These are phyloP conservation scores for Hecatera dysodea DNA, from an alignment of 2,888 invertebrate genomes.

Conservation along the genomic window DNA sequence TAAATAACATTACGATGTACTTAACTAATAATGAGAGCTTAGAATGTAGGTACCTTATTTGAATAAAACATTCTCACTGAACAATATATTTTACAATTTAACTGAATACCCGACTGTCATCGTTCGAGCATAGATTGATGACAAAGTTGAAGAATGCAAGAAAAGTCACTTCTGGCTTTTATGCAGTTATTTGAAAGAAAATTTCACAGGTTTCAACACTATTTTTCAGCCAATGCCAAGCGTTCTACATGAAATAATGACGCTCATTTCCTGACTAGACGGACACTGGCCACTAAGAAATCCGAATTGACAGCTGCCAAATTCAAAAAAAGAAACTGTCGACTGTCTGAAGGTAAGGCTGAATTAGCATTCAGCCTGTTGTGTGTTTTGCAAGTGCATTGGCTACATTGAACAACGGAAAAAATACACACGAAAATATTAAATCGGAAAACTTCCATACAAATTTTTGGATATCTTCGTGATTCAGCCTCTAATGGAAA, in stretches of 20 bases:
- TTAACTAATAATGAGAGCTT: neutral
- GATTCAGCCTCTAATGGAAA: slow-evolving; percentile 15
- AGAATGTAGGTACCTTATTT: neutral
- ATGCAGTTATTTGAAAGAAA: slow-evolving; percentile 19
- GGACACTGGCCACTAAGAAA: slow-evolving; percentile 6
- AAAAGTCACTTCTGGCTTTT: slow-evolving; percentile 14
- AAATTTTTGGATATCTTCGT: neutral
- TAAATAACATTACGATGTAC: neutral
- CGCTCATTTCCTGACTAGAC: slow-evolving; percentile 46
- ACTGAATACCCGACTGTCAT: slow-evolving; percentile 41
- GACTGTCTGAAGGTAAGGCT: slow-evolving; percentile 14
- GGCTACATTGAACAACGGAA: slow-evolving; percentile 13
- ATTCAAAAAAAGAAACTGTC: slow-evolving; percentile 39
- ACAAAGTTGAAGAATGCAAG: slow-evolving; percentile 22
- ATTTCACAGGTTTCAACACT: slow-evolving; percentile 10
- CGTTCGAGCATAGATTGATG: slow-evolving; percentile 35
- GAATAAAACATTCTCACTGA: neutral
- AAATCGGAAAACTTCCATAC: slow-evolving; percentile 2
- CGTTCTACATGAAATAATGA: slow-evolving; percentile 37
- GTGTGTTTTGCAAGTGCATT: too few relatives aligned
- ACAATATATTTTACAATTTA: slow-evolving; percentile 8
- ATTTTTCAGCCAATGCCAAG: slow-evolving; percentile 38
- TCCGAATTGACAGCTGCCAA: slow-evolving; percentile 11
- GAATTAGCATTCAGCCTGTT: too few relatives aligned
- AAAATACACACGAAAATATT: neutral